Conservation (phyloP, 1,140 invertebrate species). For the Cardiocondyla obscurior region DNA sequence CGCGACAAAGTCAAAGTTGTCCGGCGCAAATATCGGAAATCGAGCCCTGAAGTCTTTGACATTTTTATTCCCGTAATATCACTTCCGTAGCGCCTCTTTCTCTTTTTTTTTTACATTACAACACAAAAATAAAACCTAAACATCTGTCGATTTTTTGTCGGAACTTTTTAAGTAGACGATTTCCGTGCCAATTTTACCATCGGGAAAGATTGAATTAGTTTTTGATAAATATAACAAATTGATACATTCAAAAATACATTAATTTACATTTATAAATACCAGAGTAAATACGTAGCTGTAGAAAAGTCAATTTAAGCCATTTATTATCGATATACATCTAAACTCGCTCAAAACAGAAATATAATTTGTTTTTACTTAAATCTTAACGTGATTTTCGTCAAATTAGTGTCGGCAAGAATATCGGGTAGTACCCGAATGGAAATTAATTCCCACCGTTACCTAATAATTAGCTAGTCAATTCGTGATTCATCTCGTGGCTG, state of each 20-base stretch:
- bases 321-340: not conserved
- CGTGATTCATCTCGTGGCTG: too few relatives aligned
- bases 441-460: too few relatives aligned
- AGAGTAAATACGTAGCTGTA: too few relatives aligned
- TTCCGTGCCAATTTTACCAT: not conserved
- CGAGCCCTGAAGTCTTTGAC: not conserved
- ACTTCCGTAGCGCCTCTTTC: not conserved
- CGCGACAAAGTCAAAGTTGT: constrained; percentile 2
- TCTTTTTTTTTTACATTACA: not conserved
- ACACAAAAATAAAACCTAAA: constrained; percentile 1
- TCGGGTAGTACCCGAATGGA: too few relatives aligned
- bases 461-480: too few relatives aligned
- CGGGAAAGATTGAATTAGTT: constrained; percentile 4
- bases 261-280: not conserved
- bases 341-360: not conserved
- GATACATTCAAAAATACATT: not conserved
- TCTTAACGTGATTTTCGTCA: not conserved
- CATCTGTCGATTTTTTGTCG: not conserved
- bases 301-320: not conserved
- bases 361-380: not conserved
- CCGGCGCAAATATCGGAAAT: not conserved
- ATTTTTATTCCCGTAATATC: constrained; percentile 33
- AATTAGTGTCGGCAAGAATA: constrained; percentile 27
- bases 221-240: not conserved
- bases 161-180: not conserved